phyloP scores from a whole-genome alignment of 2,113 vertebrate species.

The Mungos mungo region DNA sequence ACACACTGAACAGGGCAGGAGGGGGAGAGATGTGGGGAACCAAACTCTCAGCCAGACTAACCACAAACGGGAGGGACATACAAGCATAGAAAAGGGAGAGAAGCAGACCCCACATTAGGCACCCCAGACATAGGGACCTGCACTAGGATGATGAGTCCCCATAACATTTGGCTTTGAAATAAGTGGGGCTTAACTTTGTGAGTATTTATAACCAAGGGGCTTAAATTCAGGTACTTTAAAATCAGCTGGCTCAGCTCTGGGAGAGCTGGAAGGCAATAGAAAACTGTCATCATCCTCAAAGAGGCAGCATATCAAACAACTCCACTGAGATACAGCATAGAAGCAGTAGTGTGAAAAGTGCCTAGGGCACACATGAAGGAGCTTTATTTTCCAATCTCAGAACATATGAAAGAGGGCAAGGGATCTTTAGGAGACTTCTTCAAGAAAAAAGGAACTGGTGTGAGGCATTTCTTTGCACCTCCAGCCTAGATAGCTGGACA shows the following conservation, averaged over 20 bases:
- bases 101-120: background rate
- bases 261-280: background rate
- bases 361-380: background rate
- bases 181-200: background rate
- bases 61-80: background rate
- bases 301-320: background rate
- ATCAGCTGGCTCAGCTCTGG: background rate
- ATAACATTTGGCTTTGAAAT: background rate
- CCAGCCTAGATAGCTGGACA: background rate
- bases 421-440: background rate
- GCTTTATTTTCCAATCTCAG: background rate
- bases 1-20: background rate
- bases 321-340: background rate
- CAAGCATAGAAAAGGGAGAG: background rate
- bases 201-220: background rate
- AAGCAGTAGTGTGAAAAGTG: background rate
- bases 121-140: background rate
- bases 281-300: background rate
- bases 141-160: background rate
- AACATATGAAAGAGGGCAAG: background rate
- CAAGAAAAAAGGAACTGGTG: background rate
- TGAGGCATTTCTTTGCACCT: background rate
- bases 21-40: background rate
- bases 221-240: background rate
- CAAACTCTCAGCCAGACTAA: background rate